Base-by-base conservation (phyloP, 1,140 invertebrate species). In the Capitella teleta region DNA sequence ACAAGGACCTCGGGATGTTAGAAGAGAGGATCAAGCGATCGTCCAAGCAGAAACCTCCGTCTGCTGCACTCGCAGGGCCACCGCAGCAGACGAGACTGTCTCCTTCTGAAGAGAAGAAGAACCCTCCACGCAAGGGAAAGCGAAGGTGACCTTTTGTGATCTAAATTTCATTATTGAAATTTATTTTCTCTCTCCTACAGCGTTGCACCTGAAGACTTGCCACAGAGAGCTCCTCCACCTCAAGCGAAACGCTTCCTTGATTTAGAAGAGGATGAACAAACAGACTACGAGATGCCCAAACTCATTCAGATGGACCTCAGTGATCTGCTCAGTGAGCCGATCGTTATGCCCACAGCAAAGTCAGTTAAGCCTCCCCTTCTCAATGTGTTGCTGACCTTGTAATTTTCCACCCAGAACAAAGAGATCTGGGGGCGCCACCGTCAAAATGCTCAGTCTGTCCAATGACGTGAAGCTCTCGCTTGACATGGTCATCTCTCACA, bases 1-100 rank as follows among this genome's bases (percentile, higher is more conserved):
- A 96, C 59, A 98, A 98, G 74, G 92, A 97, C 65, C 79, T 86
- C 59, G 87, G 87, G 2, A 76, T 96, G 51, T 72, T 98, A 23
- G 92, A 97, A 63, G 93, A 98, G 70, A 77, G 94, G 37, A 94
- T 98, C 41, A 72, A 72, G 52, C 51, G 67, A 28, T 58, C 66
- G n/a, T 44, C 57, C 21, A 66, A 62, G 48, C 66, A 53, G 41
- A 60, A 57, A 50, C 57, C 57, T 16, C 24, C 12, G 38, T 5
- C 26, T 6, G 34, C 19, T 18, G 25, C 36, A 34, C 18, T 24
- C 18, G 12, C 25, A 6, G 36, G 3, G 16, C 28, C 28, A n/a
- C n/a, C 37, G n/a, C 28, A 47, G 1, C 10, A 8, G 19, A 6
- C 19, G 8, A n/a, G 10, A 10, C 6, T 14, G 10, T 8, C 38